Conservation (phyloP, 2,113 vertebrate genomes). For the Tragulus kanchil region DNA sequence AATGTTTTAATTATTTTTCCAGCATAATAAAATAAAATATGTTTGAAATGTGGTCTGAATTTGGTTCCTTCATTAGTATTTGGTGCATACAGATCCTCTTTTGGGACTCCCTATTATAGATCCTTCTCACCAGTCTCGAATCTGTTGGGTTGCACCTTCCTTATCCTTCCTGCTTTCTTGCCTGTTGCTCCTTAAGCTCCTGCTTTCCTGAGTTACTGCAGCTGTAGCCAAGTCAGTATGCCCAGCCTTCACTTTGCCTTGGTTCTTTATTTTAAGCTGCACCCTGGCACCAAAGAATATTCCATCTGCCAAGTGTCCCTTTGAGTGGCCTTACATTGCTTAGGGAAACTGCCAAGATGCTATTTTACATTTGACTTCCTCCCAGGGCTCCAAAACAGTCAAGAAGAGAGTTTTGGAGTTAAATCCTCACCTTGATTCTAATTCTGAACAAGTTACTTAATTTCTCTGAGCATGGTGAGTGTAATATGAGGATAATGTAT, state of each 20-base stretch:
- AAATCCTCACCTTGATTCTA: neutral
- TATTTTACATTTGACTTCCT: neutral
- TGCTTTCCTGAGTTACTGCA: neutral
- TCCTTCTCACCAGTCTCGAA: neutral
- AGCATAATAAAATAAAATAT: neutral
- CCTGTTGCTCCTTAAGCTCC: neutral
- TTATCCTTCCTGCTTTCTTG: neutral
- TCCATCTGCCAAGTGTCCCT: neutral
- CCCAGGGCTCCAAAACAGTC: neutral
- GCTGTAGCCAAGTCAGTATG: neutral
- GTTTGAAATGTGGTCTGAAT: neutral
- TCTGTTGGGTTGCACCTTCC: neutral
- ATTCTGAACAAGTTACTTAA: conserved; percentile 39
- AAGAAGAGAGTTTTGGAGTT: neutral
- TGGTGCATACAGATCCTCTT: neutral
- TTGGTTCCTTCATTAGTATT: neutral
- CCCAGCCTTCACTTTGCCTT: neutral
- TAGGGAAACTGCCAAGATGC: neutral
- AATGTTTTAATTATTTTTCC: too few relatives aligned
- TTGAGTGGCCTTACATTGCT: neutral
- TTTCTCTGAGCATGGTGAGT: neutral
- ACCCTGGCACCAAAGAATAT: neutral
- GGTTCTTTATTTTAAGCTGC: neutral
- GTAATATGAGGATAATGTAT: neutral
- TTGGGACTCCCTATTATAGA: rapidly evolving